Percentiles rank a stretch among this genome's conserved stretches.
These are phyloP conservation scores for Neuroscelio doddi DNA, from an alignment of 2,888 invertebrate species.

Conservation along the genomic window DNA sequence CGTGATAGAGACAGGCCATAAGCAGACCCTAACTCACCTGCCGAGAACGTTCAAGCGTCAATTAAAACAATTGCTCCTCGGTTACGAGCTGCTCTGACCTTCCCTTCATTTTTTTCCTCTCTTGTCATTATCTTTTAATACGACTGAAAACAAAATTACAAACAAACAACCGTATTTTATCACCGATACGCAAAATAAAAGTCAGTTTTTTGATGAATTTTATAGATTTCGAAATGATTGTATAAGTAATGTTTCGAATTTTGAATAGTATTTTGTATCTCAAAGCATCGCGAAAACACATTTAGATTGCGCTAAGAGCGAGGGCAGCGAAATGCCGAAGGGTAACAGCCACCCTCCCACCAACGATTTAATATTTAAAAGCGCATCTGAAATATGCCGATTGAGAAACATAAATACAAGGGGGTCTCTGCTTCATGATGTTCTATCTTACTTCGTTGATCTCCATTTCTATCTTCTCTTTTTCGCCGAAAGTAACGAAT, in stretches of 20 bases:
- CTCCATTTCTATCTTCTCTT: constrained; percentile 37
- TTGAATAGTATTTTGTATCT: constrained; percentile 32
- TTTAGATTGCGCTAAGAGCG: constrained; percentile 40
- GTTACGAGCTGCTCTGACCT: no score
- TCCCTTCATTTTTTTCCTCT: no score
- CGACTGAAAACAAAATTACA: no score
- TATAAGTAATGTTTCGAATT: constrained; percentile 35
- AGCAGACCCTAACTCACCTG: constrained; percentile 11
- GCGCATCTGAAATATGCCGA: constrained; percentile 71
- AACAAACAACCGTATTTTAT: no score
- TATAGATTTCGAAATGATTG: constrained; percentile 23
- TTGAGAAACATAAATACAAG: constrained; percentile 68
- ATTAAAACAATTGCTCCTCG: constrained; percentile 28
- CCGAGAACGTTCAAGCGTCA: constrained; percentile 26
- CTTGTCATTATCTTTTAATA: no score
- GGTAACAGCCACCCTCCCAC: constrained; percentile 51
- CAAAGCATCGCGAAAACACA: constrained; percentile 38
- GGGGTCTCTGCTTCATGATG: constrained; percentile 46
- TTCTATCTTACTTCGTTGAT: constrained; percentile 41
- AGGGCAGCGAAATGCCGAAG: constrained; percentile 43
- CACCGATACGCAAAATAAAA: no score
- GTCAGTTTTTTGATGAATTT: not conserved
- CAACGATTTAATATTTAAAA: constrained; percentile 69
- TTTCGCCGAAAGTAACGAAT: constrained; percentile 53
- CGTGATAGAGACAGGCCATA: constrained; percentile 13